Evolutionary conservation across 1,140 invertebrate genomes (phyloP).

Genomic region (Himalopsyche phryganea): DNA sequence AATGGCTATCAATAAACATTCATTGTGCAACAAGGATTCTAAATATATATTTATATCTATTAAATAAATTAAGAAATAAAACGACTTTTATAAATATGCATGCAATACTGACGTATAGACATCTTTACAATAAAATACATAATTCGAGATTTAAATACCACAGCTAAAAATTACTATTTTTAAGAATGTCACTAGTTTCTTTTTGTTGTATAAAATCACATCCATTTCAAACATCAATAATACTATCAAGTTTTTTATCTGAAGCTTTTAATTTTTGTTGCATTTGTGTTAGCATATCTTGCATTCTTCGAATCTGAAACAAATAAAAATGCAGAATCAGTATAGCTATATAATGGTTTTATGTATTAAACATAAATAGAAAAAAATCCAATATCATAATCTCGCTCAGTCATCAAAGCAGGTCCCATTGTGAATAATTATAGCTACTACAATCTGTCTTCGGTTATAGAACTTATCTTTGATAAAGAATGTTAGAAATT

Average conservation of each 20-base stretch:
- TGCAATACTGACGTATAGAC: slow-evolving; percentile 4
- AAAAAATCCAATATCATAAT: no score
- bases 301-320: slow-evolving; percentile 84
- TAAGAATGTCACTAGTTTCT: slow-evolving; percentile 19
- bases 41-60: slow-evolving; percentile 21
- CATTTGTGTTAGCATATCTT: slow-evolving; percentile 95
- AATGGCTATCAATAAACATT: slow-evolving; percentile 30
- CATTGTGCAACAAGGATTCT: slow-evolving; percentile 33
- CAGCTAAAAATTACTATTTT: slow-evolving; percentile 24
- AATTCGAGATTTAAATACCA: slow-evolving; percentile 21
- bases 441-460: no score
- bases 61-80: slow-evolving; percentile 26
- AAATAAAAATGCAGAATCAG: slow-evolving; percentile 5
- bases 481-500: no score
- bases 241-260: slow-evolving; percentile 74
- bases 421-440: no score
- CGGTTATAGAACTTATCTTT: no score
- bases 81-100: slow-evolving; percentile 11
- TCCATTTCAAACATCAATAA: slow-evolving; percentile 70
- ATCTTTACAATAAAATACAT: slow-evolving; percentile 17
- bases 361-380: no score
- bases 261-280: slow-evolving; percentile 89
- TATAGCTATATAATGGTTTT: no score
- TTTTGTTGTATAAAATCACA: slow-evolving; percentile 16
- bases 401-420: no score